These are phyloP conservation scores for Helobdella robusta DNA, from an alignment of 2,888 invertebrate genomes.

Conservation along the genomic window DNA sequence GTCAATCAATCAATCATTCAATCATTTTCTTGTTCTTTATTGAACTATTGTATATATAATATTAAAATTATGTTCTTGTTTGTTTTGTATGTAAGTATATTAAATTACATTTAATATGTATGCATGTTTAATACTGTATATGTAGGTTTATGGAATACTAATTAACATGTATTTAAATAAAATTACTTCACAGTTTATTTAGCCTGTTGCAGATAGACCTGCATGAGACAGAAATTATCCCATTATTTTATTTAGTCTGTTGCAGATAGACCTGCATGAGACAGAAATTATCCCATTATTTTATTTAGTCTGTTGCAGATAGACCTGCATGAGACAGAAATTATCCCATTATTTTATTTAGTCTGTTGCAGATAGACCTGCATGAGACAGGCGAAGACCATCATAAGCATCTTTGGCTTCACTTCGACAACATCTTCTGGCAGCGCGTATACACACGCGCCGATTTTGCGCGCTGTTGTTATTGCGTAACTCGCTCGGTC, in stretches of 20 bases:
- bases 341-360: constrained; percentile 3
- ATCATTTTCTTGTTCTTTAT: too few relatives aligned
- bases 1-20: too few relatives aligned
- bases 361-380: constrained; percentile 63
- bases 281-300: background rate
- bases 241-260: constrained; percentile 2
- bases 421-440: constrained; percentile 97
- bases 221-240: background rate
- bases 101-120: too few relatives aligned
- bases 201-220: too few relatives aligned
- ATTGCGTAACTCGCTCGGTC: constrained; percentile 98
- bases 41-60: too few relatives aligned
- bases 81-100: too few relatives aligned
- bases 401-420: constrained; percentile 98
- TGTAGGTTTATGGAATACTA: background rate
- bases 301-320: constrained; percentile 51
- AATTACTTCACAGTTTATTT: background rate
- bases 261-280: too few relatives aligned
- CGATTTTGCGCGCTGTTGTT: constrained; percentile 91
- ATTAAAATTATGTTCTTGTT: too few relatives aligned
- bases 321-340: constrained; percentile 84
- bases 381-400: constrained; percentile 98
- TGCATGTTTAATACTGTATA: background rate
- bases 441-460: constrained; percentile 91
- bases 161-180: background rate